Evolutionary conservation across 2,113 vertebrate species (phyloP), one percentile per base, ranked within the genome.

Genomic region (Tetraodon nigroviridis): DNA sequence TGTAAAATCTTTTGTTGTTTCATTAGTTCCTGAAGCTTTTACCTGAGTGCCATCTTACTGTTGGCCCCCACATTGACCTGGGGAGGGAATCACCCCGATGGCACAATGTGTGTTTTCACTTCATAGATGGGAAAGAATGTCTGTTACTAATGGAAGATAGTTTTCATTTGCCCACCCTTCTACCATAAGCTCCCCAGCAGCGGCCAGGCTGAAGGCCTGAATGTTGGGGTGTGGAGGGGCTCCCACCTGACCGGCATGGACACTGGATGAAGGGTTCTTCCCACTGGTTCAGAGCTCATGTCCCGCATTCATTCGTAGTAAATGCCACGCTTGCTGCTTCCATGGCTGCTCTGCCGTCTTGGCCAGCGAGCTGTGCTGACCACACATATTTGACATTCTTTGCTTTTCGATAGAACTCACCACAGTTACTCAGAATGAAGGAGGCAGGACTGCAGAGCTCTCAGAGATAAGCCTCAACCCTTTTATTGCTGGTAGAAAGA

Each of bases 381-480:
- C 81, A 80, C 78, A 79, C 80, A 84, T 83, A 64, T 60, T 76
- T 82, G 27, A 54, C 82, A 86, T 88, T 84, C 85, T 53, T 84
- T 51, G 69, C 67, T 77, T 81, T 84, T 76, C 77, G 81, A 85
- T 82, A 61, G 77, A 32, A 45, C 61, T 73, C 18, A 1, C 78
- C 69, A 79, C 78, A 75, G 83, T 80, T 78, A 76, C 64, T 18
- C 58, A 58, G 68, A 70, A 72, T 66, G 40, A 74, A 61, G 64
- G 41, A 74, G 75, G 66, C 40, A n/a, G 50, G 51, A 60, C 57
- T 71, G 20, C 51, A 55, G 22, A 54, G 68, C 29, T 53, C 41
- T 67, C 44, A 52, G 52, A 70, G n/a, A 41, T 52, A 70, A 51
- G 15, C 14, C 58, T 63, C 21, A 66, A 37, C 32, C 21, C 55